phyloP scores from a whole-genome alignment of 2,113 vertebrate genomes.

The Baryphthengus martii region DNA sequence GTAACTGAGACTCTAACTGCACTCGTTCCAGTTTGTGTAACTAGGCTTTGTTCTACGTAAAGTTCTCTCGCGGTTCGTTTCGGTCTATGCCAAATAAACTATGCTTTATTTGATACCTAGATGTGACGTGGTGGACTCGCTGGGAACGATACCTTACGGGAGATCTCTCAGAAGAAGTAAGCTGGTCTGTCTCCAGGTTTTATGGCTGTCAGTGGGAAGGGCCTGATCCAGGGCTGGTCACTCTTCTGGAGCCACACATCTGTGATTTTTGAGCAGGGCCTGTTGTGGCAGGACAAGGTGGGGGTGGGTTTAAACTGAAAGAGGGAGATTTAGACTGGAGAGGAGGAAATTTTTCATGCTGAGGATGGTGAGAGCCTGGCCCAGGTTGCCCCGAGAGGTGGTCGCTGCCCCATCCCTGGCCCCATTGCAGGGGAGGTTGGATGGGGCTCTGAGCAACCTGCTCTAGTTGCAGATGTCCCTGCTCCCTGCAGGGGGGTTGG shows the following conservation, averaged over 20 bases:
- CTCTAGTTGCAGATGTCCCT: too few species aligned
- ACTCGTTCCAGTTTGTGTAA: constrained; percentile 7
- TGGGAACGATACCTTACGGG: neutral
- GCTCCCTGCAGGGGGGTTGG: too few species aligned
- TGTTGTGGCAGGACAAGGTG: too few species aligned
- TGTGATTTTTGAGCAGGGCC: too few species aligned
- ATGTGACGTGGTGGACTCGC: neutral
- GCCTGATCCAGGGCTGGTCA: neutral
- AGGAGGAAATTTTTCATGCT: too few species aligned
- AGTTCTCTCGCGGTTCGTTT: neutral
- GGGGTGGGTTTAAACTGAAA: too few species aligned
- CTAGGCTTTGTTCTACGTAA: neutral
- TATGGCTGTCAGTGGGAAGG: neutral
- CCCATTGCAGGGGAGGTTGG: too few species aligned
- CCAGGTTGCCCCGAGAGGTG: too few species aligned
- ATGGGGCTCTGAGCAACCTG: too few species aligned
- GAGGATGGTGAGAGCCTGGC: too few species aligned
- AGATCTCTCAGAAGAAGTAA: neutral
- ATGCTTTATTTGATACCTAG: neutral
- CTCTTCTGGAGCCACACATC: rapidly evolving
- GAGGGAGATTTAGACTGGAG: too few species aligned
- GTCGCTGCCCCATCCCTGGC: too few species aligned
- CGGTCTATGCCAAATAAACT: constrained; percentile 50
- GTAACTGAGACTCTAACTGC: constrained; percentile 51
- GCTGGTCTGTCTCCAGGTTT: neutral